Percentiles rank a stretch among this genome's conserved stretches.
Conservation (phyloP, 2,797 vertebrate species). For the Hippopotamyrus pictus region DNA sequence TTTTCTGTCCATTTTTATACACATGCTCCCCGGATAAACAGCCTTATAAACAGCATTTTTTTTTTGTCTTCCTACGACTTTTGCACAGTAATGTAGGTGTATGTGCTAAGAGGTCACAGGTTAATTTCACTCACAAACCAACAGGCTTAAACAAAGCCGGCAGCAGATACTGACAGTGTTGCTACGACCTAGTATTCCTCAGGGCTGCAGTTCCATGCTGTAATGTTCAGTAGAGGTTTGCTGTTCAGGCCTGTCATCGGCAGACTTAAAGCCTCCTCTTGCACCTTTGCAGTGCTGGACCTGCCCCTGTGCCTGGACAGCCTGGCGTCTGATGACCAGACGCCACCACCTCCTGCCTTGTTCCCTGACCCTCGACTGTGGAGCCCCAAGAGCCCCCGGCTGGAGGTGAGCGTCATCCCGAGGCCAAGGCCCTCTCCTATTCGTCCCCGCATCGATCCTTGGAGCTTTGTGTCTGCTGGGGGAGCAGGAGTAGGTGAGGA, state of each 20-base stretch:
- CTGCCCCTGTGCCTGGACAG: slow-evolving; percentile 65
- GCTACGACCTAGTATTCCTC: neutral
- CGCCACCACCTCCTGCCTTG: slow-evolving; percentile 42
- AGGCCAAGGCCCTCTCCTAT: slow-evolving; percentile 75
- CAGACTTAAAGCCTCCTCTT: neutral
- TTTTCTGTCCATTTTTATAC: neutral
- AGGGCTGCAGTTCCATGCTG: neutral
- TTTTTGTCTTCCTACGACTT: neutral
- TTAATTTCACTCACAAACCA: neutral
- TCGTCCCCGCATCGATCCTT: slow-evolving; percentile 79
- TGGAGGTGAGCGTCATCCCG: slow-evolving; percentile 73
- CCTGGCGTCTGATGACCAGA: slow-evolving; percentile 58
- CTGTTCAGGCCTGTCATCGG: neutral
- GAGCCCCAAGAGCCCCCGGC: slow-evolving; percentile 69
- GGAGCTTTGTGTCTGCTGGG: slow-evolving; percentile 78
- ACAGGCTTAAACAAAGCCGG: neutral
- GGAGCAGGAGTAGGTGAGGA: slow-evolving; percentile 23
- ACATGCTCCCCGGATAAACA: neutral
- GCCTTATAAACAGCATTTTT: neutral
- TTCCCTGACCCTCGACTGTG: slow-evolving; percentile 57
- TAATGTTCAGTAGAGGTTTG: neutral
- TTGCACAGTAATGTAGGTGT: neutral
- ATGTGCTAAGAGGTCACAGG: neutral
- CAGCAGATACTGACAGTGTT: neutral
- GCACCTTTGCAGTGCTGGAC: slow-evolving; percentile 54